These are phyloP conservation scores for Mionectes olivaceus DNA, from an alignment of 2,797 vertebrate species.

Conservation along the genomic window DNA sequence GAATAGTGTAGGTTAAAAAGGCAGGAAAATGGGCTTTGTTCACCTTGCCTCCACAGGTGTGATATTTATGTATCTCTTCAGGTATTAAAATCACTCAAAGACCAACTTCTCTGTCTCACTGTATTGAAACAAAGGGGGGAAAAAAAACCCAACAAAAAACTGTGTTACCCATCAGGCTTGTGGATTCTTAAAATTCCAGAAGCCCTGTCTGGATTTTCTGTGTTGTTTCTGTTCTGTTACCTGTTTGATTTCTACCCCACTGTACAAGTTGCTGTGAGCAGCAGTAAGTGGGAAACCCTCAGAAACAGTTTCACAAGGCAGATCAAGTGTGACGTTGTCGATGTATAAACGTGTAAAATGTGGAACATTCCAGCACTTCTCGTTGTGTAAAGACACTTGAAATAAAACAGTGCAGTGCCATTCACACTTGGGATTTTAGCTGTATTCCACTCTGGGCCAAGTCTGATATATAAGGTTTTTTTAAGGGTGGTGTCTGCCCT, in stretches of 20 bases:
- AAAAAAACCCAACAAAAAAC: background rate
- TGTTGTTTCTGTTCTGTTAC: background rate
- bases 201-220: background rate
- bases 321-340: background rate
- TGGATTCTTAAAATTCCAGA: constrained; percentile 5
- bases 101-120: constrained; percentile 9
- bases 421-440: background rate
- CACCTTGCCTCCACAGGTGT: background rate
- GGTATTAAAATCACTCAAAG: constrained; percentile 6
- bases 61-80: constrained; percentile 20
- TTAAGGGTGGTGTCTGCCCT: background rate
- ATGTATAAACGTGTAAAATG: constrained; percentile 24
- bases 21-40: background rate
- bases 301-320: constrained; percentile 15
- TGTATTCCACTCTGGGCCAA: background rate
- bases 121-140: background rate
- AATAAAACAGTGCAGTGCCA: constrained; percentile 65
- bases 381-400: constrained; percentile 50
- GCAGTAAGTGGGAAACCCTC: constrained; percentile 15
- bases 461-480: fast-evolving
- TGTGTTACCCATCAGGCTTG: background rate
- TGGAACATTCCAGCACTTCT: constrained; percentile 53
- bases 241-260: background rate
- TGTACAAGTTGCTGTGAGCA: constrained; percentile 47
- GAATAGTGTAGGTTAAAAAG: background rate